Evolutionary conservation across 2,113 vertebrate genomes (phyloP), one percentile per base, ranked within the genome.

Genomic region (Elgaria multicarinata): DNA sequence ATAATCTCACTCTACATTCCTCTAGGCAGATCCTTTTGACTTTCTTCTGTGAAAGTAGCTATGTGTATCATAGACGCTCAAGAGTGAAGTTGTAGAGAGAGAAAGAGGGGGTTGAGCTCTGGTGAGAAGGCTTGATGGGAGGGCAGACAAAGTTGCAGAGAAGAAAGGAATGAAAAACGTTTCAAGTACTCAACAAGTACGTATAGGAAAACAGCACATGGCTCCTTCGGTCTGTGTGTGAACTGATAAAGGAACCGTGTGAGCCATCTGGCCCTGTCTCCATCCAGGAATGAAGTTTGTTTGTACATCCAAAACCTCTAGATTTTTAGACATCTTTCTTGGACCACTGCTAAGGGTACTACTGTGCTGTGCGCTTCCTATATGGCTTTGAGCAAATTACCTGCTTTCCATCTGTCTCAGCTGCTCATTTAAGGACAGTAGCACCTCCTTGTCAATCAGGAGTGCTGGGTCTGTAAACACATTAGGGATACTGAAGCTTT

Each of bases 161-260:
- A 89, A 93, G 42, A 92, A 93, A 91, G 55, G 90, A 88, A 93
- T 90, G 18, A 64, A 1, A 89, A 92, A 93, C 87, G 87, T 4
- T 0, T 87, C 67, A 88, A 89, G 81, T 91, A 91, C 91, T 94
- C 91, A 80, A 67, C 89, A 92, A 93, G 90, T 93, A n/a, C n/a
- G n/a, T n/a, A 92, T 93, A 87, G 94, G 93, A 94, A 94, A 91
- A 83, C 79, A 72, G 83, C 66, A 72, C 75, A 85, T 62, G 31
- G 58, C 6, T 90, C 69, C 90, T 95, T 93, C 93, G 75, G 92
- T 92, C 80, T 89, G 67, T 28, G 55, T 55, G 31, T 50, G 46
- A 92, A 69, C 88, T 93, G 92, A 94, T 92, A 92, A 95, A 95
- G 91, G 80, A 85, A 88, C n/a, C 2, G 77, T 0, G 20, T 72